These are phyloP conservation scores for Epinephelus coioides DNA, from an alignment of 2,797 vertebrate species.

Conservation along the genomic window DNA sequence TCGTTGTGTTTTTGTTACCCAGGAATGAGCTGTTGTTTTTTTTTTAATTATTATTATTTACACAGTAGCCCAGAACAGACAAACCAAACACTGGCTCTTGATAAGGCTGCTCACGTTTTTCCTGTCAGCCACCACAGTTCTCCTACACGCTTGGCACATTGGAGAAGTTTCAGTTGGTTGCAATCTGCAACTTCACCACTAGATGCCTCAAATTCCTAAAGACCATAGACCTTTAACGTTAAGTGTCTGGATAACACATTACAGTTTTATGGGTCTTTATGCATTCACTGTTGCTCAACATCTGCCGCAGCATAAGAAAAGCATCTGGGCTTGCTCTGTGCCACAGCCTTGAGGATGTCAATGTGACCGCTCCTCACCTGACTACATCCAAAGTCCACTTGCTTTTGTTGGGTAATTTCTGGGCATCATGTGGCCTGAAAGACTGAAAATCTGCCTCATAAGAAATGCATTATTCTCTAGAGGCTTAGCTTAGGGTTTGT, in stretches of 20 bases:
- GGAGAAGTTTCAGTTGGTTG: too few relatives aligned
- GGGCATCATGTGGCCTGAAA: background rate
- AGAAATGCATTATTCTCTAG: constrained; percentile 25
- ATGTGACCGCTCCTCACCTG: background rate
- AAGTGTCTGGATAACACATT: background rate
- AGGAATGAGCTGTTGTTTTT: too few relatives aligned
- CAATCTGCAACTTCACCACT: too few relatives aligned
- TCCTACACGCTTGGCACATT: too few relatives aligned
- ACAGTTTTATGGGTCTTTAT: background rate
- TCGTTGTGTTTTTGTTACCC: too few relatives aligned
- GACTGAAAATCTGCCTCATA: background rate
- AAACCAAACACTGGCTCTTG: too few relatives aligned
- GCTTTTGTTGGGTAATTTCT: background rate
- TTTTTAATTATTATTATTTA: too few relatives aligned
- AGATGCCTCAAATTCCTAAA: too few relatives aligned
- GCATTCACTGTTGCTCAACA: background rate
- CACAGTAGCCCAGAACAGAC: too few relatives aligned
- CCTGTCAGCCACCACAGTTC: too few relatives aligned
- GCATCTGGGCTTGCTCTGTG: background rate
- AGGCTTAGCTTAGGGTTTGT: constrained; percentile 41
- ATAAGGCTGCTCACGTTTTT: too few relatives aligned
- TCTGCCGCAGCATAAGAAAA: constrained; percentile 1
- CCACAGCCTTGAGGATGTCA: background rate
- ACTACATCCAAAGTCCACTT: background rate
- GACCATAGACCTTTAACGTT: too few relatives aligned